phyloP scores from a whole-genome alignment of 2,797 vertebrate species.

The Oryzias dopingdopingensis region DNA sequence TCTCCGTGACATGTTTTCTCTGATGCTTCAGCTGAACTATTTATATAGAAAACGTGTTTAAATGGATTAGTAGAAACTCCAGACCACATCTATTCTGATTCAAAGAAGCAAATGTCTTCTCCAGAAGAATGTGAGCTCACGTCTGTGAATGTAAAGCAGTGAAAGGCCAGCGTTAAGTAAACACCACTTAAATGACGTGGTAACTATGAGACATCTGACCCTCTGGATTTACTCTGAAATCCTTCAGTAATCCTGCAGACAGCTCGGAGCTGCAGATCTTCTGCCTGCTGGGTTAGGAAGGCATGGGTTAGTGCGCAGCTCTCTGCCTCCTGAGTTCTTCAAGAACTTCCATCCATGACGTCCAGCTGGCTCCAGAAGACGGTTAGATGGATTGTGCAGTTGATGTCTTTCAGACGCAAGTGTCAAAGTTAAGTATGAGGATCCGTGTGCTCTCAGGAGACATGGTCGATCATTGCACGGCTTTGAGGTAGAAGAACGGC shows the following conservation, averaged over 20 bases:
- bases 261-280: constrained; percentile 30
- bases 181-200: constrained; percentile 41
- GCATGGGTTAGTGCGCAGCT: constrained; percentile 20
- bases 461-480: no score
- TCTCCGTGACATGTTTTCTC: no score
- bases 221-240: constrained; percentile 71
- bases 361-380: constrained; percentile 69
- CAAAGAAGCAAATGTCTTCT: neutral
- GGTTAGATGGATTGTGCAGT: constrained; percentile 70
- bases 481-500: no score
- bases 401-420: constrained; percentile 73
- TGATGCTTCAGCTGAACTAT: neutral
- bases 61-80: neutral
- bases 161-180: constrained; percentile 20
- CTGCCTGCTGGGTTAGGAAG: constrained; percentile 1
- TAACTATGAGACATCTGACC: constrained; percentile 55
- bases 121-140: neutral
- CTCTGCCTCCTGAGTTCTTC: neutral
- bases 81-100: neutral
- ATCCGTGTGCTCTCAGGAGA: no score
- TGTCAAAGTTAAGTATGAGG: constrained; percentile 74
- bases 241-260: constrained; percentile 70
- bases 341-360: constrained; percentile 50
- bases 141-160: constrained; percentile 3
- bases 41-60: neutral